Base-by-base conservation (phyloP, 2,888 invertebrate genomes). In the Stramonita haemastoma region DNA sequence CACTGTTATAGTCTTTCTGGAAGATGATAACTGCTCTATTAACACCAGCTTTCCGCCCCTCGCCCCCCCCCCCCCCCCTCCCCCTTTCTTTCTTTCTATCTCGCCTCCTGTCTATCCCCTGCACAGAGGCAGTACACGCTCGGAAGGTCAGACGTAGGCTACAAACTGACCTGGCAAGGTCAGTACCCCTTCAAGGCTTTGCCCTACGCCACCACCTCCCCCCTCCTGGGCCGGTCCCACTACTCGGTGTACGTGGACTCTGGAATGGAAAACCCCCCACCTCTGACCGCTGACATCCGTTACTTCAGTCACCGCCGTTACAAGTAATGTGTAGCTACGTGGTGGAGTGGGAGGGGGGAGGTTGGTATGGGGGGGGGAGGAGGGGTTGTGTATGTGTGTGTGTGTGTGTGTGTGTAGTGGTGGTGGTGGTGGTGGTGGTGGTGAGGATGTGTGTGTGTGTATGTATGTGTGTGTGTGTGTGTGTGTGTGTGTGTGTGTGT, bases 171-270 rank as follows among this genome's bases (percentile, higher is more conserved):
- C 5, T 0, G 36, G 46, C 36, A 87, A 46, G 70, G n/a, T 0
- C 73, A 87, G 46, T 29, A 73, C 87, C 87, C 73, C 0, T 34
- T 22, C 15, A 46, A 34, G 5, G 73, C 46, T 19, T n/a, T 70
- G 70, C 34, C 86, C 0, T 8, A 1, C 46, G 11, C 46, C 32
- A 1, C n/a, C 26, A n/a, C 34, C 32, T 22, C n/a, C n/a, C 87
- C 87, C 1, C 26, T 87, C 46, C 13, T n/a, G 26, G 87, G 87
- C 73, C 70, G 87, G 2, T 22, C 87, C 22, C 73, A 87, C 46
- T n/a, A 19, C 73, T 36, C 87, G 29, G 22, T 87, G 15, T 87
- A 73, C 87, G 4, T 77, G 22, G 46, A 34, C n/a, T 32, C 73
- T 13, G 46, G 46, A 46, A n/a, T 34, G n/a, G 36, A 73, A 15